These are phyloP conservation scores for Chloroceryle amazona DNA, from an alignment of 2,797 vertebrate genomes.

Conservation along the genomic window DNA sequence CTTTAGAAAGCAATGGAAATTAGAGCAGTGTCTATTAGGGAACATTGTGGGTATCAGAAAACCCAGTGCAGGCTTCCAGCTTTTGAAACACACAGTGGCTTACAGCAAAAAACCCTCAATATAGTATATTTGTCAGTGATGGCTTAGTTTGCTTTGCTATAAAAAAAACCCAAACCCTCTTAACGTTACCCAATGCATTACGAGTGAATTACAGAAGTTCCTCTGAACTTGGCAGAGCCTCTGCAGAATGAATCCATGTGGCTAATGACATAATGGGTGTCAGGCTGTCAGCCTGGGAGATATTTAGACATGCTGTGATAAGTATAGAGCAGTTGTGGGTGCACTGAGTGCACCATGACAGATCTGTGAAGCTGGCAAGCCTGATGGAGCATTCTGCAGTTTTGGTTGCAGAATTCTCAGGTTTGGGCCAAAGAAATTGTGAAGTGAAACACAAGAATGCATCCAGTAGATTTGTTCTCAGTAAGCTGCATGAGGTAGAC, in stretches of 20 bases:
- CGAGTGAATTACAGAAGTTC: not conserved
- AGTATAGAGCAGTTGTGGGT: not conserved
- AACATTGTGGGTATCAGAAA: not conserved
- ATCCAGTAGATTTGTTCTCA: not conserved
- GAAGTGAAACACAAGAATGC: not conserved
- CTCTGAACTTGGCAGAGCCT: not conserved
- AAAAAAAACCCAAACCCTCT: not conserved
- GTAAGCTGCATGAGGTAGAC: not conserved
- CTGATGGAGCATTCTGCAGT: not conserved
- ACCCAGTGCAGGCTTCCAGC: not conserved
- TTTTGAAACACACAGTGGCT: not conserved
- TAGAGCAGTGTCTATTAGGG: not conserved
- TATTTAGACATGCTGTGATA: rapidly evolving
- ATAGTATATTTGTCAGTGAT: not conserved
- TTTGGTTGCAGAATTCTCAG: not conserved
- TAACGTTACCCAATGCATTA: rapidly evolving
- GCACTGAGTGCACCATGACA: too few species aligned
- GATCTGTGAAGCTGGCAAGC: not conserved
- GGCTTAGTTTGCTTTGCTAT: not conserved
- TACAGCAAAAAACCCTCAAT: not conserved
- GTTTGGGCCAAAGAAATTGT: not conserved
- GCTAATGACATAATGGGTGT: not conserved
- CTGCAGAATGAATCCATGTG: not conserved
- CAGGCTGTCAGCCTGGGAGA: not conserved
- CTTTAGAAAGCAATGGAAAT: conserved; percentile 24